These are phyloP conservation scores for Pseudomugil gertrudae DNA, from an alignment of 2,797 vertebrate genomes.

Conservation along the genomic window DNA sequence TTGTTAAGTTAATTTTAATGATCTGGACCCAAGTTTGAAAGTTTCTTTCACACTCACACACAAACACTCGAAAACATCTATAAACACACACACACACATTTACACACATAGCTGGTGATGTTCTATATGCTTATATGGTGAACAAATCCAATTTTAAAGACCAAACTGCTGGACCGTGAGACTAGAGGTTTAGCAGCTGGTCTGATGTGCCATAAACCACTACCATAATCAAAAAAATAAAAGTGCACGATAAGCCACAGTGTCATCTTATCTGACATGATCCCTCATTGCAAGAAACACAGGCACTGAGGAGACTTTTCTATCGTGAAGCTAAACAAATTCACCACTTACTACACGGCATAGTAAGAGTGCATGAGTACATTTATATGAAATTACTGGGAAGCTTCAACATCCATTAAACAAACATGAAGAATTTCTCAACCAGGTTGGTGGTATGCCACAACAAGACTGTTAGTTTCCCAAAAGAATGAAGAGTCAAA, in stretches of 20 bases:
- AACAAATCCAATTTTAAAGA: constrained; percentile 39
- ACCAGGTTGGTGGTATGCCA: neutral
- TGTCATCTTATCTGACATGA: neutral
- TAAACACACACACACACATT: neutral
- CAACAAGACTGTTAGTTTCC: neutral
- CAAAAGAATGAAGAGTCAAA: neutral
- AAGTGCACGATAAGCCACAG: neutral
- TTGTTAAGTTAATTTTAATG: constrained; percentile 60
- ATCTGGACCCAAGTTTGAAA: constrained; percentile 54
- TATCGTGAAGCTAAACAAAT: neutral
- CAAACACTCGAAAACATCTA: constrained; percentile 23
- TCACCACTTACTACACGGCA: neutral
- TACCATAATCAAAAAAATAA: neutral
- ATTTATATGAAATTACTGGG: neutral
- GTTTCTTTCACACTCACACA: neutral
- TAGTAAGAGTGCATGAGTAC: neutral
- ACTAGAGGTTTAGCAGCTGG: neutral
- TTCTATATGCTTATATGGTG: constrained; percentile 22
- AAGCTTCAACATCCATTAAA: neutral
- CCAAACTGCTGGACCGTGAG: neutral
- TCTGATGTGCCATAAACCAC: neutral
- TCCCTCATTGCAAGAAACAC: neutral
- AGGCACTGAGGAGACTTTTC: neutral
- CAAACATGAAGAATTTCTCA: neutral
- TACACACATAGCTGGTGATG: constrained; percentile 26